These are phyloP conservation scores for Florisuga fusca DNA, from an alignment of 2,797 vertebrate species.

Conservation along the genomic window DNA sequence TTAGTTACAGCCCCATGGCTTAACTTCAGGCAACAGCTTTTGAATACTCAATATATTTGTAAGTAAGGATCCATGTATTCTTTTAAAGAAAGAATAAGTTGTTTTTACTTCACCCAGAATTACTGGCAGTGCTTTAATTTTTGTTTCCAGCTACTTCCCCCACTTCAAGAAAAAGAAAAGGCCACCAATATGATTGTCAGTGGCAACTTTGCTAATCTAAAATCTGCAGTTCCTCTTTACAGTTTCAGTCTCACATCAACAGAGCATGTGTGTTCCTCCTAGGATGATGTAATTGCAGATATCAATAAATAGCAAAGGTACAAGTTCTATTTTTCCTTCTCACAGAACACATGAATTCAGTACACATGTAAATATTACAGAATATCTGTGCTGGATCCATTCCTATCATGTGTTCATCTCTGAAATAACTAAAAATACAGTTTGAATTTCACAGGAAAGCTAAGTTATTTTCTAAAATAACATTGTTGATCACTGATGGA, in stretches of 20 bases:
- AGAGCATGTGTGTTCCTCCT: constrained; percentile 72
- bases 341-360: background rate
- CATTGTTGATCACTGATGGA: background rate
- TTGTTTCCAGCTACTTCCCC: constrained; percentile 43
- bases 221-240: constrained; percentile 65
- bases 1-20: background rate
- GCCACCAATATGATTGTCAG: background rate
- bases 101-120: background rate
- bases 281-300: constrained; percentile 47
- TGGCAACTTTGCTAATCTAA: constrained; percentile 48
- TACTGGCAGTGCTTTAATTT: constrained; percentile 9
- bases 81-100: background rate
- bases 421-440: background rate
- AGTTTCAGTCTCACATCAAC: constrained; percentile 59
- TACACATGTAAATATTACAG: background rate
- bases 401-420: background rate
- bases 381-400: background rate
- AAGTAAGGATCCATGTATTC: background rate
- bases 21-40: background rate
- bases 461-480: background rate
- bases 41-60: background rate
- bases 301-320: background rate
- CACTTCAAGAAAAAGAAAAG: background rate
- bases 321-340: background rate
- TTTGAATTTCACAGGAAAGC: background rate